Percentiles rank a stretch among this genome's conserved stretches.
phyloP scores from a whole-genome alignment of 2,888 invertebrate genomes.

The Autographa gamma region DNA sequence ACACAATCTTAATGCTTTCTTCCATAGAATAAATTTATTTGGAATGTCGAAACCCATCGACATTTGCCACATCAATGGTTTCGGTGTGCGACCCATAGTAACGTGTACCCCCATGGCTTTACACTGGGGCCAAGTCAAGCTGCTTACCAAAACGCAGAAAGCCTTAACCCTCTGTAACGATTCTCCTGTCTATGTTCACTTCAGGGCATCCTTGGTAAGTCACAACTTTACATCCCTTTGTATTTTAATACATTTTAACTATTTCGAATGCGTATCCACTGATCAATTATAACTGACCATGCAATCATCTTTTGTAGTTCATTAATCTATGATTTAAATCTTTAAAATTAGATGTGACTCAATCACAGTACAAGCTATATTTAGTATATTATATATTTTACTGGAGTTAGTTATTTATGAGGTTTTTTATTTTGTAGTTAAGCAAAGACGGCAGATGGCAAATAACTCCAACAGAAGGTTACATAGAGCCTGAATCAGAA shows the following conservation, averaged over 20 bases:
- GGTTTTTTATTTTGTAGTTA: conserved; percentile 65
- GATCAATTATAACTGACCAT: no score
- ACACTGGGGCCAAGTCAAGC: conserved; percentile 90
- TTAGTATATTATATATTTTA: no score
- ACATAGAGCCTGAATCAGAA: conserved; percentile 78
- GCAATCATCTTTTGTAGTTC: no score
- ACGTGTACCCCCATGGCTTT: conserved; percentile 89
- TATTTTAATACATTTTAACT: not conserved
- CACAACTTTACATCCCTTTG: not conserved
- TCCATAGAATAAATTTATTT: conserved; percentile 75
- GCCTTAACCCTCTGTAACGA: conserved; percentile 90
- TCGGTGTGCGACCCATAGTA: conserved; percentile 91
- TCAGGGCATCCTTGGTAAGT: conserved; percentile 85
- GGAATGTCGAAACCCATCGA: conserved; percentile 79
- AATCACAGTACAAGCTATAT: no score
- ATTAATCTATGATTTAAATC: no score
- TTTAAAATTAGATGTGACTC: no score
- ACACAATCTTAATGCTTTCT: conserved; percentile 10
- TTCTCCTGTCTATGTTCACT: conserved; percentile 91
- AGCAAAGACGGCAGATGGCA: conserved; percentile 81
- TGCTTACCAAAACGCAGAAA: conserved; percentile 86
- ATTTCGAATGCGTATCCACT: no score
- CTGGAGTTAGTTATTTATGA: not conserved
- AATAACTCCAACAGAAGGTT: conserved; percentile 77
- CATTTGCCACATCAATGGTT: conserved; percentile 86